phyloP scores from a whole-genome alignment of 2,113 vertebrate species.

The Sylvia atricapilla region DNA sequence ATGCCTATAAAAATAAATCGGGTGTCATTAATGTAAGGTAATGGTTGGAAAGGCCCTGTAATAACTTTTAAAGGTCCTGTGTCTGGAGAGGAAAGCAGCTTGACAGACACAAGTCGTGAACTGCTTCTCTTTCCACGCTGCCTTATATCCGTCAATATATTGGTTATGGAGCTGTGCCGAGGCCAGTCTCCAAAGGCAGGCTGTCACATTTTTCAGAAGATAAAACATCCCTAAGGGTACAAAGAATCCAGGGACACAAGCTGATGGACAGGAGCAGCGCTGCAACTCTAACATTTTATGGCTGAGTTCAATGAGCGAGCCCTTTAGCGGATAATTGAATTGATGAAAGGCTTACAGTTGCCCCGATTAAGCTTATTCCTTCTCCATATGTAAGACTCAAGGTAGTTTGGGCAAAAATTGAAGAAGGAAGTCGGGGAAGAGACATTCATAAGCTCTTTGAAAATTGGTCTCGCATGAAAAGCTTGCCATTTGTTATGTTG shows the following conservation, averaged over 20 bases:
- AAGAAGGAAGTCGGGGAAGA: not conserved
- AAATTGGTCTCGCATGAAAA: not conserved
- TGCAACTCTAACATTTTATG: constrained; percentile 27
- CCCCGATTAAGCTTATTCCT: not conserved
- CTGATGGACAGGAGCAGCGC: constrained; percentile 24
- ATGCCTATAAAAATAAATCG: not conserved
- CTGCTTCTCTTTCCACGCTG: not conserved
- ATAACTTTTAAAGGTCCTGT: not conserved
- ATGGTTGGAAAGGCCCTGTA: not conserved
- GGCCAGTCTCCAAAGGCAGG: constrained; percentile 31
- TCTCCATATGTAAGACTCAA: not conserved
- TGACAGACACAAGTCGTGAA: not conserved
- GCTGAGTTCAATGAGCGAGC: constrained; percentile 35
- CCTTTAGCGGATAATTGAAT: constrained; percentile 32
- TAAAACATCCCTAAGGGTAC: constrained; percentile 24
- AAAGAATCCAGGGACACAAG: constrained; percentile 29
- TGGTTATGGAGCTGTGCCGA: constrained; percentile 1
- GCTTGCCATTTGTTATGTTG: not conserved
- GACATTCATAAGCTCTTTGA: not conserved
- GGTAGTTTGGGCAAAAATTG: not conserved
- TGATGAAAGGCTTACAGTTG: constrained; percentile 12
- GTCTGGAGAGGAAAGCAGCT: not conserved
- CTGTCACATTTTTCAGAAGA: constrained; percentile 38
- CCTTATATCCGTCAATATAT: constrained; percentile 13
- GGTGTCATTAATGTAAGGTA: not conserved